Evolutionary conservation across 2,888 invertebrate genomes (phyloP).

Genomic region (Eristalinus aeneus): DNA sequence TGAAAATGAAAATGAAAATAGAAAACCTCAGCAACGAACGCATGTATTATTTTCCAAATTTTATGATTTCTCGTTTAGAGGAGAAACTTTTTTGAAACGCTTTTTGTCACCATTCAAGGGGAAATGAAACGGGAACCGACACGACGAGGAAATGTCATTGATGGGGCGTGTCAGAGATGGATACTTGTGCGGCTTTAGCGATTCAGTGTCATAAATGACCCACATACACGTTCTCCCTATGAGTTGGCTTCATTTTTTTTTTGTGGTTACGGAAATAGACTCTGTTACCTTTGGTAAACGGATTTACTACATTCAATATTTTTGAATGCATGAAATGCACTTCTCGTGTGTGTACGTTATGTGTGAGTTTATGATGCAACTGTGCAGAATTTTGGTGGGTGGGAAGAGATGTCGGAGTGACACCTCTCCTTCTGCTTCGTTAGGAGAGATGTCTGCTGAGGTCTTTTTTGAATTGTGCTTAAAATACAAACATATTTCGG

Average conservation of each 20-base stretch:
- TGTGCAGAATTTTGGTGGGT: constrained; percentile 37
- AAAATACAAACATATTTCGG: too few relatives aligned
- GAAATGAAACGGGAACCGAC: neutral
- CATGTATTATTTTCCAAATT: constrained; percentile 32
- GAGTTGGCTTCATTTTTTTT: neutral
- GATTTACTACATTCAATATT: constrained; percentile 51
- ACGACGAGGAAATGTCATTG: constrained; percentile 39
- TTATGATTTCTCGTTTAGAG: constrained; percentile 19
- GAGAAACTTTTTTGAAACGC: constrained; percentile 15
- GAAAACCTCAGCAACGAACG: constrained; percentile 14
- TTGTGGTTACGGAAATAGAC: constrained; percentile 57
- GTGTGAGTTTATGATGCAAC: constrained; percentile 1
- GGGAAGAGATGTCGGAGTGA: neutral
- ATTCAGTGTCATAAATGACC: constrained; percentile 45
- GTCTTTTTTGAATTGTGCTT: too few relatives aligned
- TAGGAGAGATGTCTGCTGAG: too few relatives aligned
- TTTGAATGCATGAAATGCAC: constrained; percentile 6
- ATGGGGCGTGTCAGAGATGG: constrained; percentile 27
- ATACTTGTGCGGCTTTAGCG: constrained; percentile 19
- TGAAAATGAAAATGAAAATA: constrained; percentile 48
- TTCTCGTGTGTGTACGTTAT: neutral
- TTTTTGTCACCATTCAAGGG: constrained; percentile 28
- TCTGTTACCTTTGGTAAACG: constrained; percentile 63
- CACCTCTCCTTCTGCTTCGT: too few relatives aligned
- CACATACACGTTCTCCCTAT: constrained; percentile 16